Evolutionary conservation across 2,888 invertebrate genomes (phyloP), one percentile per base, ranked within the genome.

Genomic region (Pimpla rufipes): DNA sequence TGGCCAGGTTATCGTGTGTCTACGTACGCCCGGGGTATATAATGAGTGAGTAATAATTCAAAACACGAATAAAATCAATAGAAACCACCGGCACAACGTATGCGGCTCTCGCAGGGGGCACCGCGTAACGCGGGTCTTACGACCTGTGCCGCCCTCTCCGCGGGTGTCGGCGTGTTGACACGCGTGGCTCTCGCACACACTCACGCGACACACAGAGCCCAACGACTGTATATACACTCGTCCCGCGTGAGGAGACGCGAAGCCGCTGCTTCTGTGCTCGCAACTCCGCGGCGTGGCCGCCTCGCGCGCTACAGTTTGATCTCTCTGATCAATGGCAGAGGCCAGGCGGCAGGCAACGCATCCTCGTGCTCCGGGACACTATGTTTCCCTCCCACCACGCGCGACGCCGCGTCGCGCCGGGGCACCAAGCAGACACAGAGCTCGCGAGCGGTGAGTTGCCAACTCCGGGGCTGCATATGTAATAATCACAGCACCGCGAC

Each of bases 11-110:
- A 74, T 78, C 70, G 55, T 66, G 57, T 47, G 57, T 73, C n/a
- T 4, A 35, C 21, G 67, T 2, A 52, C 40, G 59, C 45, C 52
- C 29, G 71, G 55, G 23, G 42, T 62, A 55, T 74, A 82, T 87
- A 88, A 90, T 87, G 87, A 90, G 87, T 88, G 85, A 71, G 85
- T 87, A 89, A 91, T 90, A 89, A 91, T 89, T 89, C 88, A 88
- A 90, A 90, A 88, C 87, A 85, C 85, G 88, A 84, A 91, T 91
- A 90, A 89, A 91, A 92, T 91, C 90, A 88, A 91, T 90, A 88
- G 68, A 62, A 37, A 70, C 78, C 87, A 87, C 87, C 83, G 83
- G 81, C 81, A 40, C 64, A 42, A 42, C 18, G 76, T 66, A n/a
- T n/a, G n/a, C n/a, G n/a, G n/a, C n/a, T n/a, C n/a, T n/a, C n/a